Conservation (phyloP, 1,140 invertebrate genomes). For the Diorhabda sublineata region DNA sequence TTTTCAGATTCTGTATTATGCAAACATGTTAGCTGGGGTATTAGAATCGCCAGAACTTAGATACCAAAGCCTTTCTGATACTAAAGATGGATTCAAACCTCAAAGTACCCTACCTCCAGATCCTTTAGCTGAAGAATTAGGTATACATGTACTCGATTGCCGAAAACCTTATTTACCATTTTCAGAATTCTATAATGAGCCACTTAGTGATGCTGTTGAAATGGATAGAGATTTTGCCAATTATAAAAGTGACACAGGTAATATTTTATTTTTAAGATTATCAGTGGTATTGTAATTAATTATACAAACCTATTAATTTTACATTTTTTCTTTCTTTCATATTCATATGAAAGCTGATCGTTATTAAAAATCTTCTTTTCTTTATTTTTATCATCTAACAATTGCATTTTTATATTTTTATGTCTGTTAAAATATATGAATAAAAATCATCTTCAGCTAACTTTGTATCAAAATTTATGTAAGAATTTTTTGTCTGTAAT, state of each 20-base stretch:
- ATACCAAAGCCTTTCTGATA: slow-evolving; percentile 46
- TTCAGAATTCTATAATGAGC: slow-evolving; percentile 90
- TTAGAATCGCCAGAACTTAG: slow-evolving; percentile 62
- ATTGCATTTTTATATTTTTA: no score
- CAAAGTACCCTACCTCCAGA: slow-evolving; percentile 35
- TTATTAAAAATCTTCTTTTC: no score
- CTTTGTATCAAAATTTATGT: no score
- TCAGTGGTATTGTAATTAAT: no score
- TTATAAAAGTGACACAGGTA: slow-evolving; percentile 65
- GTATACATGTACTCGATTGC: slow-evolving; percentile 74
- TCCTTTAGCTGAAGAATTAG: slow-evolving; percentile 54
- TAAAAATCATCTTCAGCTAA: no score
- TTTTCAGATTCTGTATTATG: slow-evolving; percentile 81
- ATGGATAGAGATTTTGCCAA: slow-evolving; percentile 91
- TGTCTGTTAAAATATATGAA: no score
- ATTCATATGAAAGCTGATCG: no score
- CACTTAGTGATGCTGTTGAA: slow-evolving; percentile 84
- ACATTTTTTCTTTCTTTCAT: no score
- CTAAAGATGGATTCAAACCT: slow-evolving; percentile 4
- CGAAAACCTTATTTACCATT: slow-evolving; percentile 78
- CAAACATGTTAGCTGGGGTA: slow-evolving; percentile 78
- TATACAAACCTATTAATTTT: no score
- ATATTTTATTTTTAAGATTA: not conserved
- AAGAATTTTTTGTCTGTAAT: no score
- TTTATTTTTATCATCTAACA: no score